Evolutionary conservation across 2,888 invertebrate genomes (phyloP).

Genomic region (Phyllotreta striolata): DNA sequence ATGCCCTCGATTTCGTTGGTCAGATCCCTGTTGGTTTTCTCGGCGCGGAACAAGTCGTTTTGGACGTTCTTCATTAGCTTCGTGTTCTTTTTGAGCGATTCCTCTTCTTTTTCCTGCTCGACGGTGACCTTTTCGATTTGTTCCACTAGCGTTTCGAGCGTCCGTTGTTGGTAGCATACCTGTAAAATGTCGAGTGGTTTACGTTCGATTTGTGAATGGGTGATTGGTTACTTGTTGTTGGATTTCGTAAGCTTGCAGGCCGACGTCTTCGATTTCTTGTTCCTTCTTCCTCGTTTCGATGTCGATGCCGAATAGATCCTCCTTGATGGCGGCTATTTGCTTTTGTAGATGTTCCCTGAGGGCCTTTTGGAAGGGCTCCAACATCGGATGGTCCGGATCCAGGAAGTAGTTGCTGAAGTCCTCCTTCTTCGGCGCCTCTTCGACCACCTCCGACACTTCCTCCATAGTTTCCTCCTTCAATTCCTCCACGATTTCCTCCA

Average conservation of each 20-base stretch:
- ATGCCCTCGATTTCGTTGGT: conserved; percentile 68
- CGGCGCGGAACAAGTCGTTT: conserved; percentile 56
- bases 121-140: conserved; percentile 64
- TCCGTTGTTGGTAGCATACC: conserved; percentile 64
- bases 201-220: neutral
- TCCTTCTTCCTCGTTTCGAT: conserved; percentile 62
- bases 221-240: conserved; percentile 62
- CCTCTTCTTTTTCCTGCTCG: conserved; percentile 65
- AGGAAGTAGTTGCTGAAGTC: conserved; percentile 54
- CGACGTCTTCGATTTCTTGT: conserved; percentile 66
- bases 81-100: conserved; percentile 61
- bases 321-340: conserved; percentile 69
- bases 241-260: conserved; percentile 68
- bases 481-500: no score
- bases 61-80: conserved; percentile 62
- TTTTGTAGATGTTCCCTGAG: conserved; percentile 49
- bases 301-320: conserved; percentile 72
- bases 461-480: no score
- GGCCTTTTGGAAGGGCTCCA: conserved; percentile 51
- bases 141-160: conserved; percentile 66
- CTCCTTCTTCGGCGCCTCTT: no score
- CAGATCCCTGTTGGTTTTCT: conserved; percentile 64
- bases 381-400: conserved; percentile 51
- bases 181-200: neutral
- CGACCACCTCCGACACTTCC: no score